Conservation (phyloP, 2,888 invertebrate species). For the Spatulosminthurus flaviceps region DNA sequence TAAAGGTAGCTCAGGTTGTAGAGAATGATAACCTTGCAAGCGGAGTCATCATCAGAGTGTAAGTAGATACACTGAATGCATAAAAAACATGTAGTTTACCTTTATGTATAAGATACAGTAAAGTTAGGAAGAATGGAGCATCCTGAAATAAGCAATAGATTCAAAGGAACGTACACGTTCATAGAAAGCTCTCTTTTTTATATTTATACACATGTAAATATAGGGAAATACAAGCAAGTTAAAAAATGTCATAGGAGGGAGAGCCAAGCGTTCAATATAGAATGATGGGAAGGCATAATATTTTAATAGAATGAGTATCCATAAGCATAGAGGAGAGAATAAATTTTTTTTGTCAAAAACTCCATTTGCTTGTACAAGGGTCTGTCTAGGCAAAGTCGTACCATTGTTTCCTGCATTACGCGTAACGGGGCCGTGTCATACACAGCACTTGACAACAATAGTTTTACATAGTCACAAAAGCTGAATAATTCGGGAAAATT, state of each 20-base stretch:
- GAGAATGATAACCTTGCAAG: too few species aligned
- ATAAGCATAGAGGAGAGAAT: neutral
- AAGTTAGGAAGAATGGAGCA: constrained; percentile 2
- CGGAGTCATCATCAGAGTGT: too few species aligned
- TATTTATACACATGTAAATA: too few species aligned
- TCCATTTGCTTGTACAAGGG: constrained; percentile 39
- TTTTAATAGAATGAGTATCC: constrained; percentile 13
- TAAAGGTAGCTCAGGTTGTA: too few species aligned
- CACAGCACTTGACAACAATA: constrained; percentile 50
- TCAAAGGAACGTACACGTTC: neutral
- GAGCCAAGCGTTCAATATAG: neutral
- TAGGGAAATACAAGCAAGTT: too few species aligned
- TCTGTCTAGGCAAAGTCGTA: constrained; percentile 18
- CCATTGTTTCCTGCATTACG: constrained; percentile 50
- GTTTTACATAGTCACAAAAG: constrained; percentile 45
- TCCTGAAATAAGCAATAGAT: neutral
- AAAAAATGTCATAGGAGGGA: neutral
- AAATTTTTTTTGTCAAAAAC: constrained; percentile 36
- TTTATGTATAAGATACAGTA: neutral
- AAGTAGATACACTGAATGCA: neutral
- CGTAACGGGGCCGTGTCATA: constrained; percentile 50
- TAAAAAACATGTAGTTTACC: neutral
- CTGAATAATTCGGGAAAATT: constrained; percentile 33
- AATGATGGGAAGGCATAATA: constrained; percentile 10
- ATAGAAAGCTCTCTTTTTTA: too few species aligned